Percentiles rank a stretch among this genome's conserved stretches.
Evolutionary conservation across 2,888 invertebrate genomes (phyloP).

Genomic region (Strigamia maritima): DNA sequence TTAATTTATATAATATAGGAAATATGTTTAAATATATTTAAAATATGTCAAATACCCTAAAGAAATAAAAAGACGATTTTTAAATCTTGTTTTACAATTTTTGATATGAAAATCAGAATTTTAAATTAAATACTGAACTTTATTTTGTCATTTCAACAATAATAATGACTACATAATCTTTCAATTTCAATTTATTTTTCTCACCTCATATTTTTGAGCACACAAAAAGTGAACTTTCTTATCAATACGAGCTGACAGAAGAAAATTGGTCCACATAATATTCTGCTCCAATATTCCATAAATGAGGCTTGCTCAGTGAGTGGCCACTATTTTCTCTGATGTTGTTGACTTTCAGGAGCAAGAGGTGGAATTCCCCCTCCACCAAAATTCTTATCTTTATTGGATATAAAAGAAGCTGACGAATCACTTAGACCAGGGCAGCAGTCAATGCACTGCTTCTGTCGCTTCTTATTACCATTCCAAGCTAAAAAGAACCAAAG

Average conservation of each 20-base stretch:
- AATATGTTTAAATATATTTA: neutral
- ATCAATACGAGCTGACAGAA: neutral
- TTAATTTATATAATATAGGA: neutral
- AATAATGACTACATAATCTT: neutral
- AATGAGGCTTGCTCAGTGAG: neutral
- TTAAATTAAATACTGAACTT: neutral
- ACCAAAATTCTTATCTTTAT: constrained; percentile 26
- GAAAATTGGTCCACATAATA: constrained; percentile 7
- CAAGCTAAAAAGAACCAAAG: neutral
- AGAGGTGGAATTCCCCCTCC: constrained; percentile 5
- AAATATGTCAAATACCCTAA: neutral
- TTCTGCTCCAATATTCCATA: constrained; percentile 15
- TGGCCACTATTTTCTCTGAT: constrained; percentile 13
- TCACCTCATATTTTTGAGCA: neutral
- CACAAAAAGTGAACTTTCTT: constrained; percentile 8
- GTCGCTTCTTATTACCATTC: constrained; percentile 26
- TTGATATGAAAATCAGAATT: neutral
- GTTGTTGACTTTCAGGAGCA: constrained; percentile 24
- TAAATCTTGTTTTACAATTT: neutral
- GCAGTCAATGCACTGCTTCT: neutral
- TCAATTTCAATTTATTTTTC: constrained; percentile 13
- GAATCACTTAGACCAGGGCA: constrained; percentile 17
- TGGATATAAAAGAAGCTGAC: constrained; percentile 32
- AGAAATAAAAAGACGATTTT: neutral
- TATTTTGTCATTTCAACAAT: neutral